Percentiles rank a stretch among this genome's conserved stretches.
Evolutionary conservation across 2,113 vertebrate genomes (phyloP).

Genomic region (Colius striatus): DNA sequence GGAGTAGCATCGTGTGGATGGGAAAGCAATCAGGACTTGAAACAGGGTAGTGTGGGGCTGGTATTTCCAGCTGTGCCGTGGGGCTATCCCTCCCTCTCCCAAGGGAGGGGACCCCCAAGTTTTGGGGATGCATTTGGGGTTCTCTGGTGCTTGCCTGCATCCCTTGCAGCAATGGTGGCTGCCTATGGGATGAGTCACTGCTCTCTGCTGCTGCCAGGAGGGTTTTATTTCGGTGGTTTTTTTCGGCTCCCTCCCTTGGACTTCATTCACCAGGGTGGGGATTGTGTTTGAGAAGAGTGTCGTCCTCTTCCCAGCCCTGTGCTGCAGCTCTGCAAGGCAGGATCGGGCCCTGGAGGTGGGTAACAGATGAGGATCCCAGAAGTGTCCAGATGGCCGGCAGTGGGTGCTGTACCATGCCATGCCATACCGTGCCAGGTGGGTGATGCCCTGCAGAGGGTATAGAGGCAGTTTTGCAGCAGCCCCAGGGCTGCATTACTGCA

Average conservation of each 20-base stretch:
- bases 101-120: neutral
- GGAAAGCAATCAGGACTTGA: neutral
- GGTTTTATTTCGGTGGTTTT: neutral
- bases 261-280: neutral
- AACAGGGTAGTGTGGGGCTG: neutral
- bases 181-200: slow-evolving; percentile 29
- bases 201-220: slow-evolving; percentile 7
- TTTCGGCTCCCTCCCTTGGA: slow-evolving; percentile 33
- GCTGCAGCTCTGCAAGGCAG: neutral
- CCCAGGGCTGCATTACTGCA: neutral
- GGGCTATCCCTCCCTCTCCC: neutral
- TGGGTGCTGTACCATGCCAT: neutral
- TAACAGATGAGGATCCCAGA: neutral
- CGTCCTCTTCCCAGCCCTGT: neutral
- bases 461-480: neutral
- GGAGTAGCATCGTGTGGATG: neutral
- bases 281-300: neutral
- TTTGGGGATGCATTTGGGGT: neutral
- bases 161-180: neutral
- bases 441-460: accelerated
- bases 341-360: neutral
- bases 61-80: neutral
- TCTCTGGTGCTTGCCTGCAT: neutral
- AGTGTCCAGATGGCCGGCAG: accelerated
- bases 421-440: accelerated